Conservation (phyloP, 53 echinoderm and acorn worm species). For the Antedon mediterranea region DNA sequence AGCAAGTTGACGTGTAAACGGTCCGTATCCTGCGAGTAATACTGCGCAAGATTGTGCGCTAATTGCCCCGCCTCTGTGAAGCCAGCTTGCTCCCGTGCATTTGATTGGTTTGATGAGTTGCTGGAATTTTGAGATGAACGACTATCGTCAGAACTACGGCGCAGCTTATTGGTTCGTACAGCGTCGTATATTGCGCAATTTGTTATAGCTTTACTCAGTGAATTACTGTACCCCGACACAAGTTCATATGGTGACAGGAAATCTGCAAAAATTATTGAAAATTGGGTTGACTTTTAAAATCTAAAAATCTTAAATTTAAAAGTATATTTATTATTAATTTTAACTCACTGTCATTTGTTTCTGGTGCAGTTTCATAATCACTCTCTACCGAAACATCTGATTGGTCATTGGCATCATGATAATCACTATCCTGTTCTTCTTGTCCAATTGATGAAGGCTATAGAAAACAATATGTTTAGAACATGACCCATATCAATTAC, state of each 20-base stretch:
- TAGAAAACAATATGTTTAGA: too few species aligned
- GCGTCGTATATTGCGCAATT: conserved; percentile 72
- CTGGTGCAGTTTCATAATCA: conserved; percentile 76
- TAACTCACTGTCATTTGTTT: conserved; percentile 6
- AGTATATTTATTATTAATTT: too few species aligned
- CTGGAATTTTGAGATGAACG: not conserved
- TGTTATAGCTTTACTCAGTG: conserved; percentile 80
- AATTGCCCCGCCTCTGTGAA: not conserved
- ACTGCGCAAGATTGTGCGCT: not conserved
- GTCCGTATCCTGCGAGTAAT: not conserved
- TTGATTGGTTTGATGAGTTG: not conserved
- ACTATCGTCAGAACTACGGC: not conserved
- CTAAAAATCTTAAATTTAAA: not conserved
- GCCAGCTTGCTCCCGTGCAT: not conserved
- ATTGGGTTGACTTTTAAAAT: too few species aligned
- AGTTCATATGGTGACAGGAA: not conserved
- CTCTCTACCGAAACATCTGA: conserved; percentile 56
- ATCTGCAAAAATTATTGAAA: not conserved
- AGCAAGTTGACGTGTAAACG: not conserved
- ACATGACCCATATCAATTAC: too few species aligned
- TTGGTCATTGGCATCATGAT: conserved; percentile 57
- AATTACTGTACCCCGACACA: conserved; percentile 53
- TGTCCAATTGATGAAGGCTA: conserved; percentile 8
- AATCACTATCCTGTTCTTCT: conserved; percentile 33
- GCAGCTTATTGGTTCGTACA: not conserved